Evolutionary conservation across 2,888 invertebrate genomes (phyloP).

Genomic region (Eueremaeus valkanovi): DNA sequence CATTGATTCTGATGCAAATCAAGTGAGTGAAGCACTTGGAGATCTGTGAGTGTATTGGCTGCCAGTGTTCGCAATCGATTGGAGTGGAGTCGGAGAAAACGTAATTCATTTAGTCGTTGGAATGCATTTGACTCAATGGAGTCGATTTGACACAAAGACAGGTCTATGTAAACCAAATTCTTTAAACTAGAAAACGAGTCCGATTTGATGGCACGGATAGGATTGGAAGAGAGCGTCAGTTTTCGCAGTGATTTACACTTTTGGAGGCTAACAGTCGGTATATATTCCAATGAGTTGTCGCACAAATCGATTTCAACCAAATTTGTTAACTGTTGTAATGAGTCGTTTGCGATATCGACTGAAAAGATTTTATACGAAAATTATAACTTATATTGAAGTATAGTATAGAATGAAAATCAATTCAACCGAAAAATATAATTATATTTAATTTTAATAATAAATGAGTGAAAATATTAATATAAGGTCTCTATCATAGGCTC

Average conservation of each 20-base stretch:
- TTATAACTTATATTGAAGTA: too few species aligned
- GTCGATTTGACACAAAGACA: constrained; percentile 75
- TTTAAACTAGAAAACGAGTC: constrained; percentile 70
- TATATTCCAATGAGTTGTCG: constrained; percentile 70
- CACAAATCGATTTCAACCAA: constrained; percentile 83
- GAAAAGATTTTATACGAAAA: not conserved
- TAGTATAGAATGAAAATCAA: not conserved
- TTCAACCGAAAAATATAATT: not conserved
- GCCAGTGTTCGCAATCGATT: constrained; percentile 73
- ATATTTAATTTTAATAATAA: not conserved
- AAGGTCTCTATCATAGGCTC: not conserved
- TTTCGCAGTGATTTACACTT: constrained; percentile 75
- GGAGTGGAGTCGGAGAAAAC: constrained; percentile 72
- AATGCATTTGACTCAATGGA: constrained; percentile 75
- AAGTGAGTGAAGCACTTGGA: constrained; percentile 68
- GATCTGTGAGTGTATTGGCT: constrained; percentile 59
- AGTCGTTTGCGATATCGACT: constrained; percentile 75
- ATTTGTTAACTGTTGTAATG: constrained; percentile 80
- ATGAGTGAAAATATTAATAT: not conserved
- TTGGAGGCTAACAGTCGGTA: constrained; percentile 73
- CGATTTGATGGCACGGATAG: constrained; percentile 71
- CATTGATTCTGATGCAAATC: constrained; percentile 82
- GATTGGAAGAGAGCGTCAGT: constrained; percentile 72
- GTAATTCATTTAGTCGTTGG: constrained; percentile 68
- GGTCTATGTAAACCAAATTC: constrained; percentile 73